phyloP scores from a whole-genome alignment of 2,113 vertebrate genomes.

The Tachysurus fulvidraco region DNA sequence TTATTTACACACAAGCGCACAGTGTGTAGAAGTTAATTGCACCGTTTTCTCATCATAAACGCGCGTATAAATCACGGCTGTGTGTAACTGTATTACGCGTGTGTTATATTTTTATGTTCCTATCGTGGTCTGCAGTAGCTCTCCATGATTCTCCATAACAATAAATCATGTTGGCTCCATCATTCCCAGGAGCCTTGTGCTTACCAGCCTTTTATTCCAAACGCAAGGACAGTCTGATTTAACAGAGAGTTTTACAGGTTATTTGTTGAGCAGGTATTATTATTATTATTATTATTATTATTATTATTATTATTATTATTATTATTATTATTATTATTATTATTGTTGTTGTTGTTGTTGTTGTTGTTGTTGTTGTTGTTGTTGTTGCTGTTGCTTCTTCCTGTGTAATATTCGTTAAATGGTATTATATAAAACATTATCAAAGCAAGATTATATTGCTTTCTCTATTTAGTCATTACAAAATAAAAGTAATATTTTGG shows the following conservation, averaged over 20 bases:
- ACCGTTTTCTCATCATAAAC: conserved; percentile 73
- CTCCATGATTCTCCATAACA: conserved; percentile 64
- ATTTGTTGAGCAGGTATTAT: conserved; percentile 42
- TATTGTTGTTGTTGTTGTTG: conserved; percentile 12
- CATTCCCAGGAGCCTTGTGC: conserved; percentile 75
- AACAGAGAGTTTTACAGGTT: not conserved
- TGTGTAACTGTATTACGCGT: conserved; percentile 70
- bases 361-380: not conserved
- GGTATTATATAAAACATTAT: not conserved
- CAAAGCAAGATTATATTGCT: not conserved
- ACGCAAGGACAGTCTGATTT: conserved; percentile 33
- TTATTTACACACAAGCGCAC: conserved; percentile 63
- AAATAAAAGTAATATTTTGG: not conserved
- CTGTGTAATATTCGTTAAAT: not conserved
- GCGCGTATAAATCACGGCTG: conserved; percentile 71
- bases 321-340: conserved; percentile 23
- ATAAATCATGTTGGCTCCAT: conserved; percentile 70
- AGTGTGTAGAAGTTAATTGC: conserved; percentile 73
- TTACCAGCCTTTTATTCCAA: conserved; percentile 63
- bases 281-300: conserved; percentile 16
- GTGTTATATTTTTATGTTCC: conserved; percentile 68
- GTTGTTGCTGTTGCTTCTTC: not conserved
- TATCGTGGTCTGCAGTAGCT: conserved; percentile 68
- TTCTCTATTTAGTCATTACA: not conserved
- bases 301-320: conserved; percentile 6